phyloP scores from a whole-genome alignment of 2,888 invertebrate species.

The Allacma fusca region DNA sequence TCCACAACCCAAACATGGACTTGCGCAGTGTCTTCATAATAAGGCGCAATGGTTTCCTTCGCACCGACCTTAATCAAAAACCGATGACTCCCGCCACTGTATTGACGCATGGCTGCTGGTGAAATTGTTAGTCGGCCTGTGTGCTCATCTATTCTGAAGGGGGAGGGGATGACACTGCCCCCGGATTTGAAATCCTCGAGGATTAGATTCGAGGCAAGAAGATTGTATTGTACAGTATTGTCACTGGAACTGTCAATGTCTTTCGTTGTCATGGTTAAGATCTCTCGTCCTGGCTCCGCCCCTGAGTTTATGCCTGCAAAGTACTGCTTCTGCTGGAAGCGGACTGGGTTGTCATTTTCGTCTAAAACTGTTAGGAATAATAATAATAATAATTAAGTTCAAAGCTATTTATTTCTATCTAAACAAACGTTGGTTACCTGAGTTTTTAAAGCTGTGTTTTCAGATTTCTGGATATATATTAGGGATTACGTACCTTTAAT shows the following conservation, averaged over 20 bases:
- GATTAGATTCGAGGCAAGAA: constrained; percentile 56
- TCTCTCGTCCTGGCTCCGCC: constrained; percentile 59
- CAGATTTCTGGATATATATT: too few species aligned
- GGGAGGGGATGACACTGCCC: constrained; percentile 87
- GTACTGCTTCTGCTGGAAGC: constrained; percentile 55
- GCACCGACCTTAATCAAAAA: constrained; percentile 86
- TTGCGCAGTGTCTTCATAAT: constrained; percentile 77
- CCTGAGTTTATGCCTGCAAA: constrained; percentile 59
- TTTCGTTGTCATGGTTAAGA: constrained; percentile 53
- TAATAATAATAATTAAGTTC: constrained; percentile 64
- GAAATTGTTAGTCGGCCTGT: constrained; percentile 75
- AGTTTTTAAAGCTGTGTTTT: too few species aligned
- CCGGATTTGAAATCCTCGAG: constrained; percentile 61
- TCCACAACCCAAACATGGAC: constrained; percentile 92
- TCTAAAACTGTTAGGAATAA: constrained; percentile 80
- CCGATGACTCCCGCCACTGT: constrained; percentile 77
- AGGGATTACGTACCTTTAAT: constrained; percentile 36
- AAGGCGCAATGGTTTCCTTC: constrained; percentile 80
- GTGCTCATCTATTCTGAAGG: constrained; percentile 77
- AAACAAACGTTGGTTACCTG: too few species aligned
- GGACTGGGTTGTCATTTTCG: constrained; percentile 69
- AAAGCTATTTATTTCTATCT: too few species aligned
- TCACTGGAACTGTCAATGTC: constrained; percentile 55
- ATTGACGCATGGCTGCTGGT: constrained; percentile 84
- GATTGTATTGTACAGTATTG: constrained; percentile 54